Evolutionary conservation across 2,888 invertebrate genomes (phyloP), one percentile per base, ranked within the genome.

Genomic region (Drosophila merina): DNA sequence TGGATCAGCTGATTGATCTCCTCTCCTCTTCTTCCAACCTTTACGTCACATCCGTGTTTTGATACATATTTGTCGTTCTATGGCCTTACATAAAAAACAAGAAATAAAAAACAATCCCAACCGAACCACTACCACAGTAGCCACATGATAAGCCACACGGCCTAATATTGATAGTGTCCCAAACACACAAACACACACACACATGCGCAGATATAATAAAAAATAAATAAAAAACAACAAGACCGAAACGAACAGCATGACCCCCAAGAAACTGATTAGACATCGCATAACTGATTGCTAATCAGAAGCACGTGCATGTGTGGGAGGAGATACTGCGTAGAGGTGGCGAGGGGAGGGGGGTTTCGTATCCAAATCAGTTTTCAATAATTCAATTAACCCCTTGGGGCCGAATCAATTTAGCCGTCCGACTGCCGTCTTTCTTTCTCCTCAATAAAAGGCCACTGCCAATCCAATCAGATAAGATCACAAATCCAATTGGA

Each of bases 341-440:
- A 14, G 14, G 14, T 3, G 4, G 5, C 7, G 4, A 38, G 38
- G 40, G 28, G 55, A 1, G 9, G 42, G n/a, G 26, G 26, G 7
- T 36, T 25, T 5, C 5, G 12, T 8, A 8, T 20, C 20, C 38
- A 83, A 88, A 88, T 86, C 83, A 72, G 74, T 82, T 79, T 72
- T 73, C 58, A 67, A 82, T 83, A 82, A 88, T 85, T 88, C 72
- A 86, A 76, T 89, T 85, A 89, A 90, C 89, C 89, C 83, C 72
- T 57, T 74, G 76, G 78, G 89, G 82, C 79, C 88, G 84, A 83
- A 82, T 79, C 74, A 83, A 88, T 89, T 86, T 75, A 71, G 48
- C 40, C 36, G 25, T 9, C 50, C 47, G 72, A 55, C 63, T 50
- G 6, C 25, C 26, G 7, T 28, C 6, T n/a, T n/a, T 4, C 5